Evolutionary conservation across 2,797 vertebrate species (phyloP).

Genomic region (Pangasius macronema): DNA sequence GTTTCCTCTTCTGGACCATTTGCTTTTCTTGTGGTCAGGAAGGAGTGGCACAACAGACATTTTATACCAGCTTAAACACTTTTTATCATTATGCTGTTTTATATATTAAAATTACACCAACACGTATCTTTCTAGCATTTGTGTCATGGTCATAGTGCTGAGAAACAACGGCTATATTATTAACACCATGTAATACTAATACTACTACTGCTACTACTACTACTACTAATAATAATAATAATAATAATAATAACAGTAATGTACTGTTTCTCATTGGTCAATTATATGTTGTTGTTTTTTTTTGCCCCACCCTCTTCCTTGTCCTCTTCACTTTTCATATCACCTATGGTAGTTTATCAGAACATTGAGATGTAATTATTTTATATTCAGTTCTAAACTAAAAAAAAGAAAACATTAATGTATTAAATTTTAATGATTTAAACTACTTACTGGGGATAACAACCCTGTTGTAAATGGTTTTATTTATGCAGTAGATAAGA

Average conservation of each 20-base stretch:
- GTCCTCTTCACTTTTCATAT: not conserved
- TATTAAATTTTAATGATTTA: not conserved
- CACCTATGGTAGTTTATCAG: not conserved
- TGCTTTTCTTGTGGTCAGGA: not conserved
- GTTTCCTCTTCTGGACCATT: not conserved
- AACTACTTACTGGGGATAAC: not conserved
- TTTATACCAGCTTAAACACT: not conserved
- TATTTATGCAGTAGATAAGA: not conserved
- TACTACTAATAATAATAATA: not conserved
- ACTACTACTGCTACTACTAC: too few species aligned
- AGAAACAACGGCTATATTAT: not conserved
- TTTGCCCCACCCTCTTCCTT: not conserved
- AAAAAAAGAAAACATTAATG: not conserved
- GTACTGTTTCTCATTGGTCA: not conserved
- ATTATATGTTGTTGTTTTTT: not conserved
- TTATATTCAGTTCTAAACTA: not conserved
- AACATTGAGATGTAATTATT: not conserved
- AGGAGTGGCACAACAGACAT: not conserved
- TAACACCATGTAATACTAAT: not conserved
- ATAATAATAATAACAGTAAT: not conserved
- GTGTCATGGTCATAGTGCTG: not conserved
- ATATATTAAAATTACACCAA: not conserved
- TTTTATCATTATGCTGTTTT: not conserved
- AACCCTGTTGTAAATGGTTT: not conserved
- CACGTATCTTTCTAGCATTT: not conserved